Base-by-base conservation (phyloP, 1,140 invertebrate species). In the Papilio helenus region DNA sequence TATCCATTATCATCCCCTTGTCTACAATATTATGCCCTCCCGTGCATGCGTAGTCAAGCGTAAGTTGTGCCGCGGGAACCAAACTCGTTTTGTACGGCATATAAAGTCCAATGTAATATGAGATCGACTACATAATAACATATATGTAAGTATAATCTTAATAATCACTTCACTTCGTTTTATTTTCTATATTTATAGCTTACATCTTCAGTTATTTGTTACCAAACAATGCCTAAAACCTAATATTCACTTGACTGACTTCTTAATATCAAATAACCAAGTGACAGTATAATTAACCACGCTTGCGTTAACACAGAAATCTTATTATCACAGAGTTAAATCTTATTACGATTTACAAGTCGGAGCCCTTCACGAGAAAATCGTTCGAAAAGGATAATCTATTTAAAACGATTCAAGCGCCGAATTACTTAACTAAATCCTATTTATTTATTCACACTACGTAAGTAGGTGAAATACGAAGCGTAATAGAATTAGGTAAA, bases 261-360 rank as follows among this genome's bases (percentile, higher is more conserved):
- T 55, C 5, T 55, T 55, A 18, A 16, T 5, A 49, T 49, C 46
- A 49, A 49, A 49, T 49, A 20, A 58, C 1, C 51, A 58, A 20
- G 58, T 26, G 58, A 65, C 26, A 26, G 10, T 65, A 12, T 29
- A 68, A 18, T 68, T 34, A 16, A 68, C 1, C 16, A 29, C 23
- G 14, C 61, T 29, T 29, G 12, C 10, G 29, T 68, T 68, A 29
- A 29, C 26, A 16, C 26, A 68, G 61, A 34, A 61, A 61, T n/a
- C n/a, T n/a, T n/a, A n/a, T n/a, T n/a, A n/a, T 61, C 12, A 68
- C 12, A 18, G 61, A 29, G n/a, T 65, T 65, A 34, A 68, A 29
- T 68, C 61, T 68, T 29, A 68, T 68, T 68, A 68, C 8, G 26
- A 68, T 68, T 68, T 68, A 68, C 14, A 68, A 29, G 14, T 23